Evolutionary conservation across 2,888 invertebrate genomes (phyloP).

Genomic region (Clusia tigrina): DNA sequence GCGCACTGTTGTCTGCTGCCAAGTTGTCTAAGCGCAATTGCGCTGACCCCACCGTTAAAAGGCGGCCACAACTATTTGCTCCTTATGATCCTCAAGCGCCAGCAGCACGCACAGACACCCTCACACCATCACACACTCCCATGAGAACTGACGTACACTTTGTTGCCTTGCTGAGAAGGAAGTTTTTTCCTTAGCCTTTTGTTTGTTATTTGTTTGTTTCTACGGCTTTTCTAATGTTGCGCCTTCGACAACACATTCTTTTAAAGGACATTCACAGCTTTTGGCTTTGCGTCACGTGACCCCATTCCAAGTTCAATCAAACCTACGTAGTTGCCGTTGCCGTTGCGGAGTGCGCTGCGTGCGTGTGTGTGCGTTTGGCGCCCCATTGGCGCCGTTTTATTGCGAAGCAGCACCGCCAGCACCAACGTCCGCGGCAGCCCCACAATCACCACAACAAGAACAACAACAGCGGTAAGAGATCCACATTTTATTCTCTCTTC

Average conservation of each 20-base stretch:
- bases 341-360: constrained; percentile 26
- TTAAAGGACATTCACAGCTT: constrained; percentile 32
- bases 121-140: no score
- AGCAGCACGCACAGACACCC: no score
- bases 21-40: constrained; percentile 46
- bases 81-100: no score
- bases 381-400: constrained; percentile 20
- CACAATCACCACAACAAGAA: no score
- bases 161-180: background rate
- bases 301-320: constrained; percentile 32
- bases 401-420: constrained; percentile 39
- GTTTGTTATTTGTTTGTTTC: background rate
- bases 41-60: constrained; percentile 10
- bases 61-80: background rate
- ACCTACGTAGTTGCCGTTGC: constrained; percentile 33
- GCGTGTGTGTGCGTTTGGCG: constrained; percentile 24
- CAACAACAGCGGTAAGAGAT: no score
- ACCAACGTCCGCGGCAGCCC: constrained; percentile 24
- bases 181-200: background rate
- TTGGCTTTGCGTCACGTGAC: constrained; percentile 26
- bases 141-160: no score
- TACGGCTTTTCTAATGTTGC: background rate
- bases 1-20: constrained; percentile 37
- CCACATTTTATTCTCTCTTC: no score
- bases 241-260: constrained; percentile 11